A percentile compares a stretch with the other conserved stretches of the same genome.
phyloP scores from a whole-genome alignment of 2,797 vertebrate genomes.

The Amblyraja radiata region DNA sequence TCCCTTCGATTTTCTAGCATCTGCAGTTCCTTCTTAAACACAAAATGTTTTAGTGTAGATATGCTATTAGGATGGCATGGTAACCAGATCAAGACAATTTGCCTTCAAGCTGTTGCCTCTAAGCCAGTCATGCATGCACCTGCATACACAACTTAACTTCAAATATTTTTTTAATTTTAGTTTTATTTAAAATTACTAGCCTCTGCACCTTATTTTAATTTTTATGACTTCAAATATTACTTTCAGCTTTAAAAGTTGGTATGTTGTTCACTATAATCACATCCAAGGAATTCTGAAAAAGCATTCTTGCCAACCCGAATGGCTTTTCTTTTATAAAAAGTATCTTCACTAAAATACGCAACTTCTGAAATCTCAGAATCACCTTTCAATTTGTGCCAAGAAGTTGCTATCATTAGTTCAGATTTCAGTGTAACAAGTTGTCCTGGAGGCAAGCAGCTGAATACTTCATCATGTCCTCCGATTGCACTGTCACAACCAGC shows the following conservation, averaged over 20 bases:
- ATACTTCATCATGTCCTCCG: not conserved
- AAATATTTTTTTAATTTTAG: no score
- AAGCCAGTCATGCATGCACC: not conserved
- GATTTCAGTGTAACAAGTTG: constrained; percentile 25
- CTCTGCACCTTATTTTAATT: no score
- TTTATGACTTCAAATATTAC: not conserved
- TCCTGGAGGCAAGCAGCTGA: not conserved
- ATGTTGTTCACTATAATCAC: constrained; percentile 26
- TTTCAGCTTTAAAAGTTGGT: constrained; percentile 19
- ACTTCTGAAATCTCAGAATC: not conserved
- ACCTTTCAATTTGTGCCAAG: constrained; percentile 21
- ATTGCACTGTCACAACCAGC: not conserved
- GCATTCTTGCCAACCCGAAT: not conserved
- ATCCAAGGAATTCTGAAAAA: not conserved
- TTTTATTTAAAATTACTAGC: no score
- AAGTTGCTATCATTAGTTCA: not conserved
- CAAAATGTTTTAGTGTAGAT: not conserved
- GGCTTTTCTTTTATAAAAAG: constrained; percentile 12
- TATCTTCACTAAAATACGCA: not conserved
- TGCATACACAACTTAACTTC: not conserved
- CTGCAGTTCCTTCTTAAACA: no score
- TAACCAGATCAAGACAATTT: not conserved
- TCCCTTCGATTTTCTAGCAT: no score
- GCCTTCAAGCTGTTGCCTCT: not conserved
- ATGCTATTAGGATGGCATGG: not conserved